Conservation (phyloP, 1,140 invertebrate species). For the Sarcophaga bullata region DNA sequence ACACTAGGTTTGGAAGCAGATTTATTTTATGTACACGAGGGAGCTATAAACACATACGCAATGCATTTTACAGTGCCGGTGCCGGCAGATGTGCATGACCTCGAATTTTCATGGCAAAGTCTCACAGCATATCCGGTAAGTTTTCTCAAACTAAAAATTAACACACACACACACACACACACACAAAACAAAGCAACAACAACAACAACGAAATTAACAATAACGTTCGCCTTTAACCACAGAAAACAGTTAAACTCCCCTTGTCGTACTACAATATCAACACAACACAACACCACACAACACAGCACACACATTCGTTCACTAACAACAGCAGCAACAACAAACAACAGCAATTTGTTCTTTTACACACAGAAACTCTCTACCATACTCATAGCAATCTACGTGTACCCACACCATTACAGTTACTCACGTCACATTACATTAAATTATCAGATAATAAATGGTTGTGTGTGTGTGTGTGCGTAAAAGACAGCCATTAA, state of each 20-base stretch:
- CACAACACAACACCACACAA: no score
- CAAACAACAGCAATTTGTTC: no score
- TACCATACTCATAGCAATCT: no score
- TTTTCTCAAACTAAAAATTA: constrained; percentile 46
- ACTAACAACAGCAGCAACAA: no score
- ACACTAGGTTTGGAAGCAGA: constrained; percentile 82
- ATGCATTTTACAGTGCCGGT: constrained; percentile 88
- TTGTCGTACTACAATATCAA: no score
- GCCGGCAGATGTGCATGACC: constrained; percentile 79
- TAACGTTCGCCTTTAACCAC: not conserved
- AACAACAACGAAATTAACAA: not conserved
- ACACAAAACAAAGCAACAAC: not conserved
- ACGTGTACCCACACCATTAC: no score
- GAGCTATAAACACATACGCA: constrained; percentile 89
- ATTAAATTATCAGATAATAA: constrained; percentile 23
- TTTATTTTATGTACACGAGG: constrained; percentile 87
- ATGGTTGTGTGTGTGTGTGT: not conserved
- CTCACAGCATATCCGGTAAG: constrained; percentile 80
- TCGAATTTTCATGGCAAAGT: constrained; percentile 89
- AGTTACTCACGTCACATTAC: constrained; percentile 27
- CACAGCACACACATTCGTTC: no score
- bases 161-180: not conserved
- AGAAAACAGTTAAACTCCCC: constrained; percentile 31
- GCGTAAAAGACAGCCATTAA: no score
- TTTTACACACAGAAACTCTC: no score